A percentile compares a stretch with the other conserved stretches of the same genome.
phyloP scores from a whole-genome alignment of 2,797 vertebrate species.

The Rhabdophis nuchalis region DNA sequence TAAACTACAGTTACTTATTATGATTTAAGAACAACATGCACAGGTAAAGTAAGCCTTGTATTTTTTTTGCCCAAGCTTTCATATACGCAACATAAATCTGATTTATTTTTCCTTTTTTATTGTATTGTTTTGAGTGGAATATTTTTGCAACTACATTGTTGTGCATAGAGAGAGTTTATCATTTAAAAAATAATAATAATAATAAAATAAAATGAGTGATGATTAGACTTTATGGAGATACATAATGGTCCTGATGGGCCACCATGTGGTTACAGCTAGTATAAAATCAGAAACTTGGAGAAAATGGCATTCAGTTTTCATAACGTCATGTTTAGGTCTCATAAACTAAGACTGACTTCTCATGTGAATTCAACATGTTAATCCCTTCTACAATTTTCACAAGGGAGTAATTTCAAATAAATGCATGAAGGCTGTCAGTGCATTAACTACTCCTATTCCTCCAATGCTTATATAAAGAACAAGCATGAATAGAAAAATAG shows the following conservation, averaged over 20 bases:
- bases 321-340: not conserved
- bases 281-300: not conserved
- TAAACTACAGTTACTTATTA: not conserved
- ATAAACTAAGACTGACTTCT: not conserved
- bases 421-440: not conserved
- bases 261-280: not conserved
- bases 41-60: not conserved
- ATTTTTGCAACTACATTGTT: not conserved
- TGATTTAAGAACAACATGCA: not conserved
- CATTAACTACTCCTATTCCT: not conserved
- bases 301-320: not conserved
- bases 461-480: not conserved
- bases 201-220: not conserved
- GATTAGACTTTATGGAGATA: too few species aligned
- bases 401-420: not conserved
- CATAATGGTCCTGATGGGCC: not conserved
- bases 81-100: not conserved
- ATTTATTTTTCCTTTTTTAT: not conserved
- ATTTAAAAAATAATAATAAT: not conserved
- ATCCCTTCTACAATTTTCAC: not conserved
- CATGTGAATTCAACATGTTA: not conserved
- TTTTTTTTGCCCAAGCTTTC: not conserved
- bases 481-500: not conserved
- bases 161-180: not conserved
- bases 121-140: not conserved